Conservation (phyloP, 2,888 invertebrate genomes). For the Euplagia quadripunctaria region DNA sequence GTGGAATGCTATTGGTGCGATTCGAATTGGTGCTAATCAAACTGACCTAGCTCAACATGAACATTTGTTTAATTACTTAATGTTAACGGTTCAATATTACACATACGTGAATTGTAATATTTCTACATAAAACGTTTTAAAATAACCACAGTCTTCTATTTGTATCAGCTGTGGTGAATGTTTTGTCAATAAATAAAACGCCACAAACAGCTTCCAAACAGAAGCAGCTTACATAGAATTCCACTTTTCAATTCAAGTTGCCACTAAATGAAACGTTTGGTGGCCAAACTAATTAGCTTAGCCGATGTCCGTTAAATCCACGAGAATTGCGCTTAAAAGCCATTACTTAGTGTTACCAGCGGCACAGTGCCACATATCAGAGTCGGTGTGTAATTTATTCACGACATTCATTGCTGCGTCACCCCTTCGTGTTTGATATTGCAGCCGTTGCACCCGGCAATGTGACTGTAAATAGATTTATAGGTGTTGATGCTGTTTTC, state of each 20-base stretch:
- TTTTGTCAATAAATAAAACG: not conserved
- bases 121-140: not conserved
- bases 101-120: too few species aligned
- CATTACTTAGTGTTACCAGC: conserved; percentile 56
- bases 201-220: not conserved
- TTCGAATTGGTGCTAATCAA: too few species aligned
- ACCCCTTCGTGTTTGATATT: conserved; percentile 60
- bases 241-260: conserved; percentile 6
- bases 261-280: conserved; percentile 27
- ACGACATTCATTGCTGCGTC: conserved; percentile 71
- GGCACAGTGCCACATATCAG: conserved; percentile 57
- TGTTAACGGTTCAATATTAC: too few species aligned
- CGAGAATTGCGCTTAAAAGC: conserved; percentile 47
- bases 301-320: conserved; percentile 49
- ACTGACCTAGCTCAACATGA: too few species aligned
- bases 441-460: conserved; percentile 55
- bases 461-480: conserved; percentile 61
- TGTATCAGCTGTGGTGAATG: not conserved
- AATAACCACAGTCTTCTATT: not conserved
- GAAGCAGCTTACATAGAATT: not conserved
- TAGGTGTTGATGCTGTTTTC: conserved; percentile 32
- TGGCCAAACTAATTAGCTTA: conserved; percentile 40
- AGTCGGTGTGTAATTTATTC: conserved; percentile 64
- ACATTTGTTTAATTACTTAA: too few species aligned
- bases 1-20: too few species aligned